Evolutionary conservation across 1,140 invertebrate genomes (phyloP), one percentile per base, ranked within the genome.

Genomic region (Sarcophaga bullata): DNA sequence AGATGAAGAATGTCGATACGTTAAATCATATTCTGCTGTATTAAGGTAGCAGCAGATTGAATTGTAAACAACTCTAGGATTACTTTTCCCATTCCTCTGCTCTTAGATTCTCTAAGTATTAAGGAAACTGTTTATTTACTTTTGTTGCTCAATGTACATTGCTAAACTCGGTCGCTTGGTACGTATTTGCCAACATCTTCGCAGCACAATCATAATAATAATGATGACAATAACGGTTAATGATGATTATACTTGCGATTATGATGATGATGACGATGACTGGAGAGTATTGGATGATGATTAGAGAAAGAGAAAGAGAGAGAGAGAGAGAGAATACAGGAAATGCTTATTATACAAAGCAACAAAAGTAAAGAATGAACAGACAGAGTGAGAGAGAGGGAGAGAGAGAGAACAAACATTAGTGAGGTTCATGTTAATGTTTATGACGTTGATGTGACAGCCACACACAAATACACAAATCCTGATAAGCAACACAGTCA

Each of bases 221-320:
- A 37, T 80, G 78, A 37, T 80, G 50, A 37, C 49, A 54, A 80
- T 80, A 6, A 37, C 25, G 25, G 25, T 37, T 37, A 37, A 37
- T 37, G 25, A 37, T 37, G 4, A 37, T 37, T 37, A 58, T 54
- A 11, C 6, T 80, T n/a, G 13, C 25, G 78, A 49, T 80, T 49
- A 19, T 80, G 76, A 54, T 80, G 49, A 54, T 80, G 47, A 48
- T 48, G 62, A 68, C 62, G n/a, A 68, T 68, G 52, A 58, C n/a
- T 1, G n/a, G 58, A 19, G 10, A 15, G 58, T 68, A 68, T 58
- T 58, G 1, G 25, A 37, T 37, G 25, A 37, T 37, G 25, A 37
- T 37, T 37, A 37, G 1, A 37, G 25, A 37, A 4, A 37, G 25
- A 37, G 25, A 37, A 4, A 2, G 25, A 37, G 25, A 37, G 25